phyloP scores from a whole-genome alignment of 2,113 vertebrate species.

The Oostethus manadensis region DNA sequence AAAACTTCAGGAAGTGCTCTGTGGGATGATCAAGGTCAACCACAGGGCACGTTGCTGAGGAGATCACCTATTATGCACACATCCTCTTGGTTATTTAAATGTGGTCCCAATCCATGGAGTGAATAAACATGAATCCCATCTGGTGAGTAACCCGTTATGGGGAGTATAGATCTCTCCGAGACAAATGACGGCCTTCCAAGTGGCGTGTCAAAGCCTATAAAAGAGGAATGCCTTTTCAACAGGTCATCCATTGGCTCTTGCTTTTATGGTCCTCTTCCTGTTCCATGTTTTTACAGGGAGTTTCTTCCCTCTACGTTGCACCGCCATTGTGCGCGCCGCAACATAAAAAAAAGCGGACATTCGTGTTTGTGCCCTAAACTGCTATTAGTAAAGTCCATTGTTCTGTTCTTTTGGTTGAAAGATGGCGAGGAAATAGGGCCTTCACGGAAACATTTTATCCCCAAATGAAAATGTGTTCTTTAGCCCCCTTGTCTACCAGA shows the following conservation, averaged over 20 bases:
- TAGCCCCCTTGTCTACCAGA: not conserved
- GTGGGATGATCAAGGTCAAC: conserved; percentile 13
- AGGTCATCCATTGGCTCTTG: conserved; percentile 50
- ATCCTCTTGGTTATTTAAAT: conserved; percentile 12
- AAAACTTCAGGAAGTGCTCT: conserved; percentile 14
- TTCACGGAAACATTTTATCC: not conserved
- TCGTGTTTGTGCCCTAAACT: conserved; percentile 10
- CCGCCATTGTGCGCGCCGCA: conserved; percentile 20
- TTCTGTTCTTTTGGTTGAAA: not conserved
- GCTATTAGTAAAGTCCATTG: conserved; percentile 3
- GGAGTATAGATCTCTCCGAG: conserved; percentile 37
- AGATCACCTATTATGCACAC: conserved; percentile 10
- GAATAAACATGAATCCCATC: conserved; percentile 37
- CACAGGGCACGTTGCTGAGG: not conserved
- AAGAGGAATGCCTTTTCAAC: conserved; percentile 56
- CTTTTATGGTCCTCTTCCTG: conserved; percentile 55
- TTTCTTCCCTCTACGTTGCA: conserved; percentile 39
- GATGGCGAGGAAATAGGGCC: not conserved
- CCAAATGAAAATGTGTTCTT: not conserved
- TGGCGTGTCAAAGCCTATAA: conserved; percentile 45
- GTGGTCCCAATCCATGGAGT: conserved; percentile 13
- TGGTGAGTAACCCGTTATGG: conserved; percentile 29
- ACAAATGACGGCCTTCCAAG: conserved; percentile 46
- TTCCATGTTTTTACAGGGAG: conserved; percentile 49
- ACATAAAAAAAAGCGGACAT: not conserved